These are phyloP conservation scores for Orthonyx spaldingii DNA, from an alignment of 2,113 vertebrate species.

Conservation along the genomic window DNA sequence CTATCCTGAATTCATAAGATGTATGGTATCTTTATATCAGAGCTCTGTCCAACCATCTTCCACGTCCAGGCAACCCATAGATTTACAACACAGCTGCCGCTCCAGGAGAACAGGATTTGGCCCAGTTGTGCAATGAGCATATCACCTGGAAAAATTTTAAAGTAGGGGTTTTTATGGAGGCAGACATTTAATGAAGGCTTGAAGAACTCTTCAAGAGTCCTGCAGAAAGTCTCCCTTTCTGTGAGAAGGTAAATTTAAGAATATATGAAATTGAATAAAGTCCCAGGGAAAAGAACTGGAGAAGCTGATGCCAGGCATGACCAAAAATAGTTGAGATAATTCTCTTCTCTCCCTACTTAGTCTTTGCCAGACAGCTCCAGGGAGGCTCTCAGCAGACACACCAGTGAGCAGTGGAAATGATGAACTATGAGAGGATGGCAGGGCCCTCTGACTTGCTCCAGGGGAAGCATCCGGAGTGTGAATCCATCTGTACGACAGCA, in stretches of 20 bases:
- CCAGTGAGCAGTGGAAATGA: neutral
- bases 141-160: neutral
- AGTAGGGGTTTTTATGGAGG: neutral
- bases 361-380: neutral
- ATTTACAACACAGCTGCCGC: neutral
- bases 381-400: neutral
- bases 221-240: neutral
- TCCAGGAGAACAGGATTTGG: neutral
- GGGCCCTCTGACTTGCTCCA: neutral
- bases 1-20: neutral
- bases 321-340: neutral
- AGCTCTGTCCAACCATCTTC: neutral
- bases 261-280: neutral
- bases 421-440: neutral
- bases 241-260: neutral
- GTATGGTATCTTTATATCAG: neutral
- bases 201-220: neutral
- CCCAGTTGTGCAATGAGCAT: neutral
- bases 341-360: neutral
- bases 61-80: neutral
- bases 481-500: neutral
- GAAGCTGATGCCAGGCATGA: neutral
- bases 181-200: neutral
- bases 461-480: neutral
- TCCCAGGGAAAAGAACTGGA: neutral